phyloP scores from a whole-genome alignment of 2,797 vertebrate genomes.

The Apodemus agrarius region DNA sequence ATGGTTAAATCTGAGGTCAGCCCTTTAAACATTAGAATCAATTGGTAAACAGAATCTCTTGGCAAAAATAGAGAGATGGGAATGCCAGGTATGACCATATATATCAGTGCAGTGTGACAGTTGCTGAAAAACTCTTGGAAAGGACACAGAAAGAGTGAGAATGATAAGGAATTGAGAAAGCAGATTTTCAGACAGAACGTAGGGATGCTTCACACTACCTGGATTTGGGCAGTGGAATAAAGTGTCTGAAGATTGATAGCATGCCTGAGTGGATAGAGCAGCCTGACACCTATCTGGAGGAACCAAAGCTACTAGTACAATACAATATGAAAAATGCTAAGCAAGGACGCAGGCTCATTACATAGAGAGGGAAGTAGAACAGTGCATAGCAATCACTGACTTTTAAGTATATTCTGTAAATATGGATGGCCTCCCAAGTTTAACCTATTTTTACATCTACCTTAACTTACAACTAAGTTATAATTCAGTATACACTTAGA shows the following conservation, averaged over 20 bases:
- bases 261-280: background rate
- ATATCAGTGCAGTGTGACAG: background rate
- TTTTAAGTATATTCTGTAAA: background rate
- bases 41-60: background rate
- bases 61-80: background rate
- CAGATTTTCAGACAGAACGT: background rate
- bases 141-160: background rate
- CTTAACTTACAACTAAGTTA: conserved; percentile 18
- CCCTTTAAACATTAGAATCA: background rate
- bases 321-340: background rate
- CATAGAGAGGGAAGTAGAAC: background rate
- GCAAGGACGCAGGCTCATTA: background rate
- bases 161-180: background rate
- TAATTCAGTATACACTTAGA: background rate
- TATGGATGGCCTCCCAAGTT: background rate
- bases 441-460: background rate
- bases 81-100: background rate
- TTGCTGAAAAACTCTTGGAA: background rate
- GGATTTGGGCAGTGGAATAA: background rate
- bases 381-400: background rate
- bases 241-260: background rate
- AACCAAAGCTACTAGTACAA: background rate
- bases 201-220: background rate
- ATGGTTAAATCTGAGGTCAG: background rate
- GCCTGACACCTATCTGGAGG: too few relatives aligned